Base-by-base conservation (phyloP, 2,888 invertebrate species). In the Cynaeus angustus region DNA sequence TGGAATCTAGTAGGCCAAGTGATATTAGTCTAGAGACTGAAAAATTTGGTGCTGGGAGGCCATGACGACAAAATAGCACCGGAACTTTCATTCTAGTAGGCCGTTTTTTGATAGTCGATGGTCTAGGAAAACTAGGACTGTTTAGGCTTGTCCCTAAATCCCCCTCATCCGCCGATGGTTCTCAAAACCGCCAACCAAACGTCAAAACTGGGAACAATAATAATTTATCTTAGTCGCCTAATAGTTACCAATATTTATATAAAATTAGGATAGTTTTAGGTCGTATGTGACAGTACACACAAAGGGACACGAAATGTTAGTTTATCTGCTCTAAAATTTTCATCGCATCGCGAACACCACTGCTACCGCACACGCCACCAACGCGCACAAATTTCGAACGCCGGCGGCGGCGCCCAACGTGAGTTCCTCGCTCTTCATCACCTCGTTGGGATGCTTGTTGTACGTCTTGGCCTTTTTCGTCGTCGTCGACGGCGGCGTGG, bases 391-490 rank as follows among this genome's bases (percentile, higher is more conserved):
- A 68, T 73, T 62, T 48, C 69, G 70, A 28, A 69, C 38, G 53
- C 61, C 76, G 13, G 55, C 62, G 43, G 70, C 72, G 69, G 88
- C 88, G 80, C 89, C 91, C 83, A 94, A 92, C 67, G 95, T 95
- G 82, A 96, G 87, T 88, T 96, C 96, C 86, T 96, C 96, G 84
- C 95, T 96, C 87, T 96, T 96, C 80, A 95, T 94, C 78, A 96
- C 95, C 86, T 96, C 96, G 86, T 96, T 96, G 70, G 94, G 95
- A 85, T 94, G 91, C 85, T 94, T 94, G 84, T 93, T 93, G 81
- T 86, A 81, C 85, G 88, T 87, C 80, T 87, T 86, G 83, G 88
- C 88, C 87, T 94, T 94, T 78, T 92, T 91, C 56, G 91, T 88
- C 80, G 90, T 83, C 75, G 83, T 81, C 16, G 76, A 53, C 64